Evolutionary conservation across 2,888 invertebrate genomes (phyloP).

Genomic region (Aleiodes leptofemur): DNA sequence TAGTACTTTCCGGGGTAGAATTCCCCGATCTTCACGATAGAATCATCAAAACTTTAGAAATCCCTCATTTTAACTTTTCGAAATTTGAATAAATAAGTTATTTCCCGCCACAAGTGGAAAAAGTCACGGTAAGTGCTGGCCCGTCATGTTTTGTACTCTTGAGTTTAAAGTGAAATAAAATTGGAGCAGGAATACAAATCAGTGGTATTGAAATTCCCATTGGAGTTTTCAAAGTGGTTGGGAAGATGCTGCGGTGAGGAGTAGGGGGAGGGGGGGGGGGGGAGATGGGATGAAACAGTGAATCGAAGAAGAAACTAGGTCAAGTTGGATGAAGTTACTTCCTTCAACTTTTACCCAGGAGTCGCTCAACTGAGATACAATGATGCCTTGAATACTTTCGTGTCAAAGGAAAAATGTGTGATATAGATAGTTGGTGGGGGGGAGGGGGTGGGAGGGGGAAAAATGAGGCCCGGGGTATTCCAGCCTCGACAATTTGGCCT

Average conservation of each 20-base stretch:
- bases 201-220: constrained; percentile 9
- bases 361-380: constrained; percentile 46
- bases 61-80: too few relatives aligned
- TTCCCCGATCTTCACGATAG: too few relatives aligned
- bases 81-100: background rate
- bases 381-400: constrained; percentile 35
- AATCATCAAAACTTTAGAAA: too few relatives aligned
- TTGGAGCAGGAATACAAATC: background rate
- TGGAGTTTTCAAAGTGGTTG: background rate
- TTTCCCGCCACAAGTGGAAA: background rate
- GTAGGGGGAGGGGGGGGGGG: too few relatives aligned
- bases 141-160: background rate
- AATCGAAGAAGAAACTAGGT: constrained; percentile 49
- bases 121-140: background rate
- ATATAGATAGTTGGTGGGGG: too few relatives aligned
- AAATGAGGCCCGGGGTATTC: too few relatives aligned
- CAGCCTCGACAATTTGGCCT: too few relatives aligned
- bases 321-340: constrained; percentile 52
- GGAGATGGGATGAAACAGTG: constrained; percentile 30
- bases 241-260: constrained; percentile 7
- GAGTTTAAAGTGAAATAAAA: constrained; percentile 2
- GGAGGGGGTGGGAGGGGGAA: too few relatives aligned
- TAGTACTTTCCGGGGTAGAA: too few relatives aligned
- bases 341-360: constrained; percentile 43
- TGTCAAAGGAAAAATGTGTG: background rate